Conservation (phyloP, 2,113 vertebrate species). For the Andinoacara biseriatus region DNA sequence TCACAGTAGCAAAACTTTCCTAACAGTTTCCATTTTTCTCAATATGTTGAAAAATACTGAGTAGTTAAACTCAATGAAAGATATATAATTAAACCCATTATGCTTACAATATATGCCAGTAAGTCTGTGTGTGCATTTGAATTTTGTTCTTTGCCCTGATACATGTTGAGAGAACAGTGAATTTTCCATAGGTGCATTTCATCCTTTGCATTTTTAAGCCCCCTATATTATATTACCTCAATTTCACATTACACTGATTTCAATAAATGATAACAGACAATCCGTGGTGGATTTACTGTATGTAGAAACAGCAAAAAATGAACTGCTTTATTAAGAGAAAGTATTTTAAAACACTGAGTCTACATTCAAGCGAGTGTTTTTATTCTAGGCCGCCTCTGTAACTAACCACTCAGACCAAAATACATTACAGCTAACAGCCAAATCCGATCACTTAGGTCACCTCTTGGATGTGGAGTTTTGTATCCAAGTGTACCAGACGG, state of each 20-base stretch:
- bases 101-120: neutral
- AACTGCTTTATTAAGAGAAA: conserved; percentile 22
- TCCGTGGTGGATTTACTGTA: neutral
- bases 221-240: neutral
- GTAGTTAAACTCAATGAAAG: neutral
- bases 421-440: conserved; percentile 36
- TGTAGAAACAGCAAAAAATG: neutral
- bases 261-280: conserved; percentile 27
- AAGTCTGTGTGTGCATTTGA: neutral
- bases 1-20: too few species aligned
- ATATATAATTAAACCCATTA: neutral
- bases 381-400: neutral
- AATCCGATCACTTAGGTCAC: conserved; percentile 39
- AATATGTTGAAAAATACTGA: too few species aligned
- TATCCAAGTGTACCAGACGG: conserved; percentile 42
- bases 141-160: neutral
- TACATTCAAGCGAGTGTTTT: conserved; percentile 24
- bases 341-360: neutral
- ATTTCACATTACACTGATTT: conserved; percentile 22
- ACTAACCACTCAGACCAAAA: conserved; percentile 40
- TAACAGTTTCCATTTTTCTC: too few species aligned
- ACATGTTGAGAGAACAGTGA: neutral
- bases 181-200: neutral
- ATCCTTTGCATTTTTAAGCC: neutral
- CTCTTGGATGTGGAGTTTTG: conserved; percentile 24